These are phyloP conservation scores for Rhysida immarginata DNA, from an alignment of 1,140 invertebrate genomes.

Conservation along the genomic window DNA sequence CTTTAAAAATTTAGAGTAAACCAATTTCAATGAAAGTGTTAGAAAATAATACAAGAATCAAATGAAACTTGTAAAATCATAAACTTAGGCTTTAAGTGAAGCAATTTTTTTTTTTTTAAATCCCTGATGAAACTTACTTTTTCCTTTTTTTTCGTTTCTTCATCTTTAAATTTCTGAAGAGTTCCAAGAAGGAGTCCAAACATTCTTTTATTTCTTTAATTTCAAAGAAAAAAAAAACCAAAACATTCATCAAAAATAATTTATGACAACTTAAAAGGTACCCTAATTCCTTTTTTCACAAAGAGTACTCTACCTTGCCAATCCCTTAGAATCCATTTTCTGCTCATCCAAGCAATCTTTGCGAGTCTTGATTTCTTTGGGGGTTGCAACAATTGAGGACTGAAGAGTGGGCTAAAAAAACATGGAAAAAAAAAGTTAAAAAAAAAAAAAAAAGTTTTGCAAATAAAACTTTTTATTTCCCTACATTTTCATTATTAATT, in stretches of 20 bases:
- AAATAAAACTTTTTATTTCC: too few species aligned
- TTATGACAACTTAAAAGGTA: too few species aligned
- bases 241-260: too few species aligned
- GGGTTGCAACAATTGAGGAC: conserved; percentile 31
- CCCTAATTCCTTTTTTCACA: too few species aligned
- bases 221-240: conserved; percentile 11
- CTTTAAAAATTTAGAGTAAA: too few species aligned
- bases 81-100: too few species aligned
- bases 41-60: too few species aligned
- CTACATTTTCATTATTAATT: too few species aligned
- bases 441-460: too few species aligned
- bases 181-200: conserved; percentile 88
- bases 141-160: conserved; percentile 71
- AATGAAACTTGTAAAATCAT: too few species aligned
- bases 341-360: conserved; percentile 68
- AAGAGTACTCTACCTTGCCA: conserved; percentile 42
- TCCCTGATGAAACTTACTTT: conserved; percentile 31
- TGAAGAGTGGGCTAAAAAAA: conserved; percentile 29
- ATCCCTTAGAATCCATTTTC: conserved; percentile 61
- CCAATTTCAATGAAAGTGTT: too few species aligned
- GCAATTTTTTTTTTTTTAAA: neutral
- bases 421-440: too few species aligned
- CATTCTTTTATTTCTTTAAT: conserved; percentile 67
- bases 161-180: conserved; percentile 84
- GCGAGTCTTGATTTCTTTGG: conserved; percentile 37